Evolutionary conservation across 2,113 vertebrate genomes (phyloP).

Genomic region (Grus americana): DNA sequence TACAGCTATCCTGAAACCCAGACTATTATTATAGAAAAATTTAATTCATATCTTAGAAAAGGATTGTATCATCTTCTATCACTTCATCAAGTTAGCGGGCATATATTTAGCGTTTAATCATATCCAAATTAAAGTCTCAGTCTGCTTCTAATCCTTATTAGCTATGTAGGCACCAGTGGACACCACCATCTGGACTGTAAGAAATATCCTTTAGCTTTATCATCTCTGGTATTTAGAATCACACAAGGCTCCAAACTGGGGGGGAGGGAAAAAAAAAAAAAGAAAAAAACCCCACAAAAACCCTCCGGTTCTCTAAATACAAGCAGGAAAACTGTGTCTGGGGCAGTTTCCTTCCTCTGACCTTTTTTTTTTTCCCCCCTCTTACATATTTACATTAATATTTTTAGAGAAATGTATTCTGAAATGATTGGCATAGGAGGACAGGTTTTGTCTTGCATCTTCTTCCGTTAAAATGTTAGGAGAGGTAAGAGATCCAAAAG

Average conservation of each 20-base stretch:
- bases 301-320: not conserved
- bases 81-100: not conserved
- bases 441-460: constrained; percentile 78
- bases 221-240: constrained; percentile 59
- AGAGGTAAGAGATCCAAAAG: constrained; percentile 78
- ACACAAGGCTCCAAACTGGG: constrained; percentile 12
- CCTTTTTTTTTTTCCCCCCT: not conserved
- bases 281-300: not conserved
- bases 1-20: not conserved
- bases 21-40: not conserved
- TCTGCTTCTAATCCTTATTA: constrained; percentile 29
- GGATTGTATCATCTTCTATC: not conserved
- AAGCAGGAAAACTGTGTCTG: not conserved
- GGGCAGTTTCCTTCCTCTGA: not conserved
- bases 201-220: constrained; percentile 42
- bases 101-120: not conserved
- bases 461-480: constrained; percentile 73
- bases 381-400: constrained; percentile 69
- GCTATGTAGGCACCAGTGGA: constrained; percentile 35
- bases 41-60: not conserved
- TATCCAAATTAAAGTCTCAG: constrained; percentile 5
- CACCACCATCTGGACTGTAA: constrained; percentile 48
- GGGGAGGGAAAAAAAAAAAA: not conserved
- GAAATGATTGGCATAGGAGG: constrained; percentile 76
- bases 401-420: constrained; percentile 74